Evolutionary conservation across 1,140 invertebrate species (phyloP), one percentile per base, ranked within the genome.

Genomic region (Asobara japonica): DNA sequence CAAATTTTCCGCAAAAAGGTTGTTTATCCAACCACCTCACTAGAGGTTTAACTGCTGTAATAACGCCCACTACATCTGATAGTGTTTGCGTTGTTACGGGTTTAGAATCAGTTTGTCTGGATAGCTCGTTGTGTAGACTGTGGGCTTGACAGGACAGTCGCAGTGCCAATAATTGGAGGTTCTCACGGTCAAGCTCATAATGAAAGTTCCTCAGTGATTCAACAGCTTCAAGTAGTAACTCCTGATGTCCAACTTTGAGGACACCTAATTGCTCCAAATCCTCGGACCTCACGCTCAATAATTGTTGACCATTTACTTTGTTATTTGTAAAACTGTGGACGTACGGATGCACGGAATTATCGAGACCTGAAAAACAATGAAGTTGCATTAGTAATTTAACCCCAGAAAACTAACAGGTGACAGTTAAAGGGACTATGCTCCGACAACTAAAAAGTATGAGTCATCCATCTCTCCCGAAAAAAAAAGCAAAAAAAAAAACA

Each of bases 171-270:
- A 94, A 91, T 86, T 98, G 96, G 29, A 98, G 88, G 85, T 97
- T 97, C 87, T 98, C 96, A 75, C 94, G 91, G 74, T 96, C 93
- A 73, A 96, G 86, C 80, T 96, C 95, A 90, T 96, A 97, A 82
- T 97, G 94, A 88, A 97, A 94, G 87, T 95, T 94, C 79, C 94
- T 89, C 13, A 98, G 88, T 77, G 95, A 93, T 79, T 97, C 96
- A 5, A 97, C 93, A 60, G 95, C 95, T 88, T 97, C 96, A 65
- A 98, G 87, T 74, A 98, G 92, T 56, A 97, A 90, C 85, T 98
- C 97, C 86, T 98, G 97, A 82, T 97, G 96, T 3, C 96, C 96
- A 72, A 98, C 91, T 79, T 94, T 93, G 45, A 89, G 87, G 73
- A 98, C 92, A 36, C 94, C 93, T 33, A 98, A 89, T 82, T 95